phyloP scores from a whole-genome alignment of 1,140 invertebrate species.

The Ceratoteleas bidentatus region DNA sequence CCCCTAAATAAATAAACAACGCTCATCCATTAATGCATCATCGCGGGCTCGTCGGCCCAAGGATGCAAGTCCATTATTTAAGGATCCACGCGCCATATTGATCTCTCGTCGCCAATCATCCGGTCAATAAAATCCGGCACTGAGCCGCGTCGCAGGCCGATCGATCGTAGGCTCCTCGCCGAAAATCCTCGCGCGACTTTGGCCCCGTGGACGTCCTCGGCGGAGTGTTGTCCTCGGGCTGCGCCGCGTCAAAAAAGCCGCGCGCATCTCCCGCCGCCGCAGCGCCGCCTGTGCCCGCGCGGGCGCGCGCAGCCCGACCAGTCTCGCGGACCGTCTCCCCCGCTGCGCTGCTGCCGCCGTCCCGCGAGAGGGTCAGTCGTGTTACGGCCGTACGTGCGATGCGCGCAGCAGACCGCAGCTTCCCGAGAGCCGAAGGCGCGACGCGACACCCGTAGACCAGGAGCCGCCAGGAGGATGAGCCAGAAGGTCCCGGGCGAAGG shows the following conservation, averaged over 20 bases:
- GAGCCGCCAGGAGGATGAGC: constrained; percentile 26
- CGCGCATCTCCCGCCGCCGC: constrained; percentile 5
- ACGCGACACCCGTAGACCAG: constrained; percentile 15
- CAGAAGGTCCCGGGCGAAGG: constrained; percentile 27
- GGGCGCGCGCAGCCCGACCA: constrained; percentile 3
- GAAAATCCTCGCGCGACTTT: too few species aligned
- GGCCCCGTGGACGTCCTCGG: too few species aligned
- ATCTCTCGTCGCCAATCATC: too few species aligned
- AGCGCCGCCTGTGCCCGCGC: constrained; percentile 15
- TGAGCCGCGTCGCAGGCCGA: too few species aligned
- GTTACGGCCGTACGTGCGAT: constrained; percentile 39
- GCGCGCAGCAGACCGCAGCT: constrained; percentile 15
- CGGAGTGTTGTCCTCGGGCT: too few species aligned
- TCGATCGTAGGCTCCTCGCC: too few species aligned
- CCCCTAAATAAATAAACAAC: too few species aligned
- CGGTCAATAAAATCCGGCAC: too few species aligned
- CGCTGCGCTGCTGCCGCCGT: not conserved
- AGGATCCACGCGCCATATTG: too few species aligned
- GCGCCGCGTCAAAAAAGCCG: not conserved
- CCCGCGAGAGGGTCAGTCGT: constrained; percentile 19
- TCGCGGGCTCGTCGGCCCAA: too few species aligned
- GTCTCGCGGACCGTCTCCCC: not conserved
- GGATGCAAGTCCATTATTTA: too few species aligned
- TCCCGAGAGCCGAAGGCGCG: constrained; percentile 7
- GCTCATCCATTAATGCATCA: too few species aligned